Conservation (phyloP, 64 coral and sea anemone species). For the Montipora capricornis region DNA sequence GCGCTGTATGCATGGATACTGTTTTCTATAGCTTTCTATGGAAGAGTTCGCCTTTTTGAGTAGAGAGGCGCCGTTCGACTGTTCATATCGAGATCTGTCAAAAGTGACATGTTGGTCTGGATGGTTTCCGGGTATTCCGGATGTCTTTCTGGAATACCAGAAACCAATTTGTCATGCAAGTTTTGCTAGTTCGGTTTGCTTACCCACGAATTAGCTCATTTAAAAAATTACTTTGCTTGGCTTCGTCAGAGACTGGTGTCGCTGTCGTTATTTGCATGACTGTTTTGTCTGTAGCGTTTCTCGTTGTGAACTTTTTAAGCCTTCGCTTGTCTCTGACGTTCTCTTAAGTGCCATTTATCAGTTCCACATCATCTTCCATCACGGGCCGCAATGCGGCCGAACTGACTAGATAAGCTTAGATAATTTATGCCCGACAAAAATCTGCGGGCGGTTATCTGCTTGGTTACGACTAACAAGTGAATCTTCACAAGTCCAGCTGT, state of each 20-base stretch:
- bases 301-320: slow-evolving; percentile 18
- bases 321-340: slow-evolving; percentile 5
- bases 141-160: too few relatives aligned
- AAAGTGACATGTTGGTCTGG: slow-evolving; percentile 24
- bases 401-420: slow-evolving; percentile 19
- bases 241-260: slow-evolving; percentile 16
- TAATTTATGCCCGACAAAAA: slow-evolving; percentile 18
- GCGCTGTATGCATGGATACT: background rate
- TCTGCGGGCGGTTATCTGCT: slow-evolving; percentile 23
- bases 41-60: background rate
- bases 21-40: background rate
- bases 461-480: slow-evolving; percentile 11
- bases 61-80: background rate
- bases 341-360: slow-evolving; percentile 19
- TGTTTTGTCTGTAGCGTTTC: slow-evolving; percentile 17
- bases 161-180: slow-evolving; percentile 11
- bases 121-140: slow-evolving; percentile 12
- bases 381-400: slow-evolving; percentile 12
- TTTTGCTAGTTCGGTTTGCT: slow-evolving; percentile 21
- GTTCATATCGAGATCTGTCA: slow-evolving; percentile 10
- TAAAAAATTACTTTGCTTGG: slow-evolving; percentile 14
- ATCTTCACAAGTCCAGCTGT: slow-evolving; percentile 11
- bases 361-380: slow-evolving; percentile 18
- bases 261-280: slow-evolving; percentile 20
- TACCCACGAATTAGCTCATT: slow-evolving; percentile 14